Evolutionary conservation across 2,888 invertebrate species (phyloP), one percentile per base, ranked within the genome.

Genomic region (Spisula solida): DNA sequence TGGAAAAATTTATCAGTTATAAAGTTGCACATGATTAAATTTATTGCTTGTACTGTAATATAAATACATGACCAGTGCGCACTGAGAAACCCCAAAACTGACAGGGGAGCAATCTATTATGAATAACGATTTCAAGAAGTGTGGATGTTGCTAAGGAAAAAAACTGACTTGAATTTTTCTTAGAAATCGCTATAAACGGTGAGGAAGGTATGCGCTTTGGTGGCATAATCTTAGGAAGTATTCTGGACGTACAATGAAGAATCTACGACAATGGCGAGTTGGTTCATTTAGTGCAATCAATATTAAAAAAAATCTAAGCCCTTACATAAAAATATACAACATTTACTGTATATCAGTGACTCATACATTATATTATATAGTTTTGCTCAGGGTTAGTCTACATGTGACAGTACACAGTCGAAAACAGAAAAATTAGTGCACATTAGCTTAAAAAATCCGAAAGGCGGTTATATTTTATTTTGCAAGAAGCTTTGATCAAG

Each of bases 401-500:
- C 60, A 25, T 25, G 10, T 25, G 8, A 25, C 10, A 20, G 25
- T 66, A 66, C 8, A 66, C 2, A 41, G 41, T 66, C 25, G 60
- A n/a, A 66, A 66, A 66, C n/a, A 18, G 51, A 60, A 66, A 4
- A n/a, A 8, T 66, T 66, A 66, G 34, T 75, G 75, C 75, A 75
- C 31, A 14, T 31, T 31, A 34, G 31, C 14, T 8, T 41, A 75
- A 34, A 66, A 60, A 34, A 31, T 75, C 31, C 5, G n/a, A 18
- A 18, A 34, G 34, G 18, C 6, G 75, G 31, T 34, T 2, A 16
- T 25, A 16, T 25, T 75, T 75, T 75, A 75, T 75, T 31, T 75
- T 18, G 75, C 34, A 31, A 75, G 75, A 84, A 78, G n/a, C 18
- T 56, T 51, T 48, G 56, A 60, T 41, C 47, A 79, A 56, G 25